Percentiles rank a stretch among this genome's conserved stretches.
Conservation (phyloP, 2,888 invertebrate genomes). For the Chloroclysta siterata region DNA sequence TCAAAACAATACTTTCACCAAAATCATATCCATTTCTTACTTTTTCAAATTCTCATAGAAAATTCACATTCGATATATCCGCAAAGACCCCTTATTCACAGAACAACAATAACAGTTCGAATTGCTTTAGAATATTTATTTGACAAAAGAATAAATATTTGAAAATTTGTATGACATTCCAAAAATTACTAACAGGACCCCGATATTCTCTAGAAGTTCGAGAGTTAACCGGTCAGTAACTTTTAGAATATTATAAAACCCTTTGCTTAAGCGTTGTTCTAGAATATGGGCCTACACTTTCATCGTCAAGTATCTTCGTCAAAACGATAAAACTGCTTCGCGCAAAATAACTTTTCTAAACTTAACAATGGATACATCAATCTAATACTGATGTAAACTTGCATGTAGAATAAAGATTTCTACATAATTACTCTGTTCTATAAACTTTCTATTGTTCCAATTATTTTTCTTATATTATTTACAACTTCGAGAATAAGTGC, state of each 20-base stretch:
- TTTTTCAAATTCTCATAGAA: too few relatives aligned
- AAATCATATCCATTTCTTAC: too few relatives aligned
- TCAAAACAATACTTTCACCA: too few relatives aligned
- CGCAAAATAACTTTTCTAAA: slow-evolving; percentile 3
- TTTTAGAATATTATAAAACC: background rate
- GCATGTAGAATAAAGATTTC: background rate
- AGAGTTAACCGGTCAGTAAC: background rate
- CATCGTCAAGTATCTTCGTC: background rate
- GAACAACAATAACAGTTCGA: too few relatives aligned
- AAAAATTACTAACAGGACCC: background rate
- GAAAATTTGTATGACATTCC: too few relatives aligned
- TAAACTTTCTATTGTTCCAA: slow-evolving; percentile 11
- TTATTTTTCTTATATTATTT: slow-evolving; percentile 23
- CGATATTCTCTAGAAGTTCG: too few relatives aligned
- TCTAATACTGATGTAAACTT: background rate
- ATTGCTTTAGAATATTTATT: too few relatives aligned
- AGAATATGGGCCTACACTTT: background rate
- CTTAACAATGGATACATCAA: slow-evolving; percentile 3
- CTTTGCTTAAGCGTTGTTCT: background rate
- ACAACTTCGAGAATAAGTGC: slow-evolving; percentile 34
- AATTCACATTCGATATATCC: too few relatives aligned
- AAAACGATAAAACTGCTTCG: background rate
- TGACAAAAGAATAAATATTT: too few relatives aligned
- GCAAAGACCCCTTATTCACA: too few relatives aligned
- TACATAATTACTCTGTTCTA: slow-evolving; percentile 14